Conservation (phyloP, 30 jellyfish, hydroid and myxozoan species). For the Calvadosia cruxmelitensis region DNA sequence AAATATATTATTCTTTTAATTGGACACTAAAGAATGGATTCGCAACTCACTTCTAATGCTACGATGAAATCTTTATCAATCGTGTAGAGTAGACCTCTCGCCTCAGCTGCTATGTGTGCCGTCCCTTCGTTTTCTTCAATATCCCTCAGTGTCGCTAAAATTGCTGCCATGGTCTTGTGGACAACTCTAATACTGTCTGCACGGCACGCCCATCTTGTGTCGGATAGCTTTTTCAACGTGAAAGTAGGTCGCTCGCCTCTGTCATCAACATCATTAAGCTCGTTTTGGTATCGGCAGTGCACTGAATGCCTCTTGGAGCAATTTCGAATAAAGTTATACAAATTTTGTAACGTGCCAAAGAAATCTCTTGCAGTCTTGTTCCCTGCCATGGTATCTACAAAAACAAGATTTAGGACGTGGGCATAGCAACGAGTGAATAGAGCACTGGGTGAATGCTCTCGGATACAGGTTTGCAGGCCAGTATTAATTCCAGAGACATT, state of each 20-base stretch:
- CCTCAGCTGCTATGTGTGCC: constrained; percentile 1
- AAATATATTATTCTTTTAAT: no score
- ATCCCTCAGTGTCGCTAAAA: constrained; percentile 1
- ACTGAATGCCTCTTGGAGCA: constrained; percentile 17
- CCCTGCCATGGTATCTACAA: constrained; percentile 15
- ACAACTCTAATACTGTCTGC: constrained; percentile 2
- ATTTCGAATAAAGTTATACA: constrained; percentile 8
- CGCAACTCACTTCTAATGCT: neutral
- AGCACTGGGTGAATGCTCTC: constrained; percentile 8
- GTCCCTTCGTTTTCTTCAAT: neutral
- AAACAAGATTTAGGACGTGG: constrained; percentile 6
- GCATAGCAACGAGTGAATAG: constrained; percentile 9
- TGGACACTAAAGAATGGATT: no score
- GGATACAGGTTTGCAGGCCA: constrained; percentile 15
- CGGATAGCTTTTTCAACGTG: constrained; percentile 1
- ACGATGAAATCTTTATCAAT: constrained; percentile 1
- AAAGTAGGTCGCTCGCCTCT: neutral
- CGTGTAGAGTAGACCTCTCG: neutral
- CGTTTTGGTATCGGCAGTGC: neutral
- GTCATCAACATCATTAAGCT: neutral
- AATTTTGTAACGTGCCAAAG: constrained; percentile 10
- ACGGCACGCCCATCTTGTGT: constrained; percentile 9
- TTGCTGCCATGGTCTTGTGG: neutral
- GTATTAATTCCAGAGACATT: constrained; percentile 21
- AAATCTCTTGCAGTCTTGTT: constrained; percentile 9